These are phyloP conservation scores for Ptilonorhynchus violaceus DNA, from an alignment of 2,113 vertebrate genomes.

Conservation along the genomic window DNA sequence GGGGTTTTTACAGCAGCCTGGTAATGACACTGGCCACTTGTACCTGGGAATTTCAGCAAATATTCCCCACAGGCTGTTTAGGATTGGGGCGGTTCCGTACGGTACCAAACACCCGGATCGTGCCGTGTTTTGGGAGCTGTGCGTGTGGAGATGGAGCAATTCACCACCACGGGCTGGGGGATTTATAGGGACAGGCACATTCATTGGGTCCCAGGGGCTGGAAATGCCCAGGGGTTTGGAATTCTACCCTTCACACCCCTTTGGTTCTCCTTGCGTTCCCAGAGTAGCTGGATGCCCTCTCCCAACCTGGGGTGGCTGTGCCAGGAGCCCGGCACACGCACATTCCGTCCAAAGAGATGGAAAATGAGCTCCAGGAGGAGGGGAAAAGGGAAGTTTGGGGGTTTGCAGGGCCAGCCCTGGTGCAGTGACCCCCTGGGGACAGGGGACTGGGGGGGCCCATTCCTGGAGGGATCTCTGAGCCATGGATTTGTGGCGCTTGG, in stretches of 20 bases:
- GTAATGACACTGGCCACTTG: neutral
- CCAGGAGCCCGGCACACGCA: neutral
- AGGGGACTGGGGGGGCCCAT: neutral
- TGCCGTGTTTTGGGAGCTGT: neutral
- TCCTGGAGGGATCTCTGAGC: neutral
- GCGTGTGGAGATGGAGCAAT: neutral
- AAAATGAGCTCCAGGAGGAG: fast-evolving
- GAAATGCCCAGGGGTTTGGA: neutral
- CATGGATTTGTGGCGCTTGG: neutral
- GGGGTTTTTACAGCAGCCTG: neutral
- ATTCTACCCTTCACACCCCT: fast-evolving
- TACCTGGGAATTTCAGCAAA: neutral
- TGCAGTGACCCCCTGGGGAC: neutral
- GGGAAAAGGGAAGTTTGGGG: fast-evolving
- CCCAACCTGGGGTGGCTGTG: neutral
- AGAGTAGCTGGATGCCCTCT: neutral
- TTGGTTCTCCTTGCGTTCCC: neutral
- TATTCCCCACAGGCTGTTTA: neutral
- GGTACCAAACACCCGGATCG: neutral
- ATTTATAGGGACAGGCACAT: fast-evolving
- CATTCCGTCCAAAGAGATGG: neutral
- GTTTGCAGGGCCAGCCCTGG: neutral
- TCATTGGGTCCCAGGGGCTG: neutral
- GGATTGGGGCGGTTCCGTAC: neutral
- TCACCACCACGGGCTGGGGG: neutral